These are phyloP conservation scores for Drosophila asahinai DNA, from an alignment of 1,140 invertebrate species.

Conservation along the genomic window DNA sequence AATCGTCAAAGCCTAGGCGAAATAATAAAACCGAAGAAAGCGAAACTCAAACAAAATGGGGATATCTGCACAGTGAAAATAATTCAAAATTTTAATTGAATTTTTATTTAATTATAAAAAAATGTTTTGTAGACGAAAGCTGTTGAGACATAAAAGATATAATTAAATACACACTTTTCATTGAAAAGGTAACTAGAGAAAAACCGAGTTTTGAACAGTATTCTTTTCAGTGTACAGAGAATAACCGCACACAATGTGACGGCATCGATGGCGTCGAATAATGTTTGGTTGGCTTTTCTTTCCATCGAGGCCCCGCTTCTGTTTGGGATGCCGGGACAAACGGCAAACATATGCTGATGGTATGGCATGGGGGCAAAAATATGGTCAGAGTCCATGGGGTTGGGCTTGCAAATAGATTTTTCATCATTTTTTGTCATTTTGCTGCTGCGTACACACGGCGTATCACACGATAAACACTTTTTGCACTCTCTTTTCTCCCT, in stretches of 20 bases:
- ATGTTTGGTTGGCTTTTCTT: conserved; percentile 45
- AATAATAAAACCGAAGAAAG: conserved; percentile 73
- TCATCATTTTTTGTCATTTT: conserved; percentile 71
- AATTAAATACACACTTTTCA: too few relatives aligned
- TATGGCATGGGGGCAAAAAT: conserved; percentile 39
- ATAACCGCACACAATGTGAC: conserved; percentile 50
- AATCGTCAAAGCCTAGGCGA: conserved; percentile 51
- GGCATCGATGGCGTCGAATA: conserved; percentile 60
- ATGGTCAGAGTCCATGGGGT: conserved; percentile 30
- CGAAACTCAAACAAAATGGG: conserved; percentile 45
- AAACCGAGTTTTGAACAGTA: accelerated
- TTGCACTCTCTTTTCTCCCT: conserved; percentile 8
- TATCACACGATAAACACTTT: conserved; percentile 71
- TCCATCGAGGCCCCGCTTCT: conserved; percentile 8
- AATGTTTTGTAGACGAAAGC: too few relatives aligned
- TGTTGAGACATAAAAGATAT: too few relatives aligned
- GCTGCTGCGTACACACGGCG: conserved; percentile 46
- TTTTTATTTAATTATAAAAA: too few relatives aligned
- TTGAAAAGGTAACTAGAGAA: too few relatives aligned
- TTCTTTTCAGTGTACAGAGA: not conserved
- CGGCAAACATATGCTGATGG: conserved; percentile 60
- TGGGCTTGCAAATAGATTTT: conserved; percentile 73
- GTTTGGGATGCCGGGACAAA: conserved; percentile 19
- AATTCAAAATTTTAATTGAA: too few relatives aligned
- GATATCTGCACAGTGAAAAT: not conserved